Evolutionary conservation across 2,888 invertebrate species (phyloP).

Genomic region (Urechis unicinctus): DNA sequence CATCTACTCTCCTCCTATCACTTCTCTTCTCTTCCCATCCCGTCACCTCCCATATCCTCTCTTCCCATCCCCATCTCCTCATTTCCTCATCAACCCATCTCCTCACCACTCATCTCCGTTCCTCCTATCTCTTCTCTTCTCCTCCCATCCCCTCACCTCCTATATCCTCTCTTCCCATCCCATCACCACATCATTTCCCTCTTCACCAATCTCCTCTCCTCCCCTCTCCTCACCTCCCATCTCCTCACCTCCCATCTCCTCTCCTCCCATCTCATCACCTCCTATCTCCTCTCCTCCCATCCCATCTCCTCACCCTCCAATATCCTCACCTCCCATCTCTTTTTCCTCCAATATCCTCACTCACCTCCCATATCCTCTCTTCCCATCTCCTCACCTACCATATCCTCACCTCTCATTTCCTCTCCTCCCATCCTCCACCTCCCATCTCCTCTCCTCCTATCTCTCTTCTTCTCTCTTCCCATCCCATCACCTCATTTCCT

Average conservation of each 20-base stretch:
- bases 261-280: not conserved
- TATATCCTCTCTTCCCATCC: not conserved
- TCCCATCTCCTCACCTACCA: not conserved
- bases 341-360: not conserved
- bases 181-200: too few relatives aligned
- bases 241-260: not conserved
- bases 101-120: not conserved
- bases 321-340: not conserved
- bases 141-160: too few relatives aligned
- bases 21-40: too few relatives aligned
- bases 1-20: too few relatives aligned
- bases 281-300: constrained; percentile 1
- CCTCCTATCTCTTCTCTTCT: not conserved
- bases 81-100: not conserved
- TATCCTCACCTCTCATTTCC: constrained; percentile 1
- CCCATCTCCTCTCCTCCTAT: not conserved
- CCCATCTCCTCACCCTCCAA: not conserved
- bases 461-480: constrained; percentile 1
- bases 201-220: not conserved
- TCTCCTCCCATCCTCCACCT: not conserved
- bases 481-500: too few relatives aligned
- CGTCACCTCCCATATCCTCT: too few relatives aligned
- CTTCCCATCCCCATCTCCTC: not conserved
- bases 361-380: too few relatives aligned
- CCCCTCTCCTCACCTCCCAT: not conserved